Conservation (phyloP, 2,888 invertebrate genomes). For the Rhodophaea formosa region DNA sequence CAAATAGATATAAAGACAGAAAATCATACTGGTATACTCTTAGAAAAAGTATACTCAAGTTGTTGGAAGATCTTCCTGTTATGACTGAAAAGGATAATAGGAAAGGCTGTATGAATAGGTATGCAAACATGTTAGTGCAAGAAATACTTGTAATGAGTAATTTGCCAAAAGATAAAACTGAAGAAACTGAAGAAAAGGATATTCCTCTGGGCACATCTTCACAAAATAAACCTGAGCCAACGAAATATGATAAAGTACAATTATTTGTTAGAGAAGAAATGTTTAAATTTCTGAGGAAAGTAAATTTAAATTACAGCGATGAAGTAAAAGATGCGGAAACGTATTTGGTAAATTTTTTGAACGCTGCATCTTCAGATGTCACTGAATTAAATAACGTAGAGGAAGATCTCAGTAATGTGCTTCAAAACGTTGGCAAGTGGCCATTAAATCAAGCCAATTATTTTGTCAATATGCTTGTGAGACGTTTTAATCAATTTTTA, state of each 20-base stretch:
- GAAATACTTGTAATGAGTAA: slow-evolving; percentile 15
- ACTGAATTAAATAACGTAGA: neutral
- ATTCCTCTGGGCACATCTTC: neutral
- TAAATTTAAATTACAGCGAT: slow-evolving; percentile 8
- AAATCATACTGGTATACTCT: slow-evolving; percentile 22
- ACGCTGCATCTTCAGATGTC: neutral
- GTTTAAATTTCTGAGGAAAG: slow-evolving; percentile 1
- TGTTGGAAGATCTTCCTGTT: slow-evolving; percentile 28
- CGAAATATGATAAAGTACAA: neutral
- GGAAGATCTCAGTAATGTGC: slow-evolving; percentile 12
- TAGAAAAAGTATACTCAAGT: slow-evolving; percentile 19
- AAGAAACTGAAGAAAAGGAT: neutral
- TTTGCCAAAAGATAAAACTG: neutral
- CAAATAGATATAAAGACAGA: slow-evolving; percentile 19
- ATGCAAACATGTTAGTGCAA: slow-evolving; percentile 24
- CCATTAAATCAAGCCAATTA: slow-evolving; percentile 21
- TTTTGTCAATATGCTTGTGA: slow-evolving; percentile 19
- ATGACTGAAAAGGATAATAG: slow-evolving; percentile 17
- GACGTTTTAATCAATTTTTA: slow-evolving; percentile 19
- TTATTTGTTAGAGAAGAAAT: slow-evolving; percentile 2
- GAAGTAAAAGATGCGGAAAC: neutral
- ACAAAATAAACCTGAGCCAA: neutral
- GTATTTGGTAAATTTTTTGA: neutral
- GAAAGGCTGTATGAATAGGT: slow-evolving; percentile 15
- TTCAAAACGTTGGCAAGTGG: slow-evolving; percentile 20